Evolutionary conservation across 2,888 invertebrate genomes (phyloP), one percentile per base, ranked within the genome.

Genomic region (Horisme vitalbata): DNA sequence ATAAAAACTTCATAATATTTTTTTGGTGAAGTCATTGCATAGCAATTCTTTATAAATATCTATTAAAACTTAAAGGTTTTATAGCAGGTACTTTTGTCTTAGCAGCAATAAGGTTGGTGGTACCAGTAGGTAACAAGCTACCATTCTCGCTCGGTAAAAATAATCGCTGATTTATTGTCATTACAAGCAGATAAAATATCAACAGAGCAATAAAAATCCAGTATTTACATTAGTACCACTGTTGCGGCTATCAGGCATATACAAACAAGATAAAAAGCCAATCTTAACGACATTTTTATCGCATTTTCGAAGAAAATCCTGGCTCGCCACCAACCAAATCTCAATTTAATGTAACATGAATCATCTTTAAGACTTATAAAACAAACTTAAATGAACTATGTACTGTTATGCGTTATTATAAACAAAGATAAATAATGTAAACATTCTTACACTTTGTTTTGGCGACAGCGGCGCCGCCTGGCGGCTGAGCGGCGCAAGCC

Each of bases 381-480:
- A 15, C 8, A 31, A 33, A 33, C 12, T 9, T 3, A 13, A 32
- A 21, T 38, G 32, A 52, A 47, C 52, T 39, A 20, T 52, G 43
- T 36, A 9, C 31, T 13, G 7, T 28, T 35, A 43, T 32, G 44
- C 45, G 46, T 45, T 45, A 55, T 49, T 52, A 45, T 50, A 47
- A 55, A 61, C 45, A 53, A 35, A 60, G 59, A 61, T 59, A 62
- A 33, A 28, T 21, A 43, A 55, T 53, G 56, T 60, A 62, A 64
- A 70, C 62, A 69, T 59, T 60, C 88, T 79, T 75, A 87, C 88
- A 82, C 77, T 83, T 84, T 83, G 86, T 87, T 87, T 88, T 87
- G 83, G 73, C 75, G 75, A 65, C 67, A 34, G 44, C 71, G 71
- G 79, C 86, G 85, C 83, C 85, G 61, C 76, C 85, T 79, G 77